Conservation (phyloP, 2,113 vertebrate species). For the Cyprinodon variegatus region DNA sequence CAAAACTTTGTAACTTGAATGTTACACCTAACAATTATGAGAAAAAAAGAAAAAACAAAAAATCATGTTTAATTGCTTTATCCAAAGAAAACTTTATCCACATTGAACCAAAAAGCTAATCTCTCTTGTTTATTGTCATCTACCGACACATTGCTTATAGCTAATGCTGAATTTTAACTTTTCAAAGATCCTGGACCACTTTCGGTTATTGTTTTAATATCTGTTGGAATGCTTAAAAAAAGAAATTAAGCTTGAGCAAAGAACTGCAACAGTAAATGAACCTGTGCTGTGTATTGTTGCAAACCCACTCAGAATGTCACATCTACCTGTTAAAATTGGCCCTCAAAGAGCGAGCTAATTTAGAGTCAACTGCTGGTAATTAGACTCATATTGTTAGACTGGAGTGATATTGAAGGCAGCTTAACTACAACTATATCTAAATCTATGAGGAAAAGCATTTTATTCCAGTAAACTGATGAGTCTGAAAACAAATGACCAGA, state of each 20-base stretch:
- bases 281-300: conserved; percentile 30
- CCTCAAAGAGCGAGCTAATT: conserved; percentile 25
- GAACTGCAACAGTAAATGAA: conserved; percentile 17
- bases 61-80: neutral
- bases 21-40: neutral
- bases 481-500: neutral
- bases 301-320: conserved; percentile 64
- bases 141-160: neutral
- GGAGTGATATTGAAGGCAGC: conserved; percentile 25
- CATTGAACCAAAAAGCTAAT: neutral
- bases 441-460: neutral
- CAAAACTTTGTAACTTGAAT: neutral
- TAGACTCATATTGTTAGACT: conserved; percentile 66
- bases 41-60: neutral
- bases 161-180: neutral
- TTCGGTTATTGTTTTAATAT: neutral
- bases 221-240: neutral
- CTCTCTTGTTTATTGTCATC: rapidly evolving
- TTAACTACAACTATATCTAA: neutral
- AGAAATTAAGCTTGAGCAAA: neutral
- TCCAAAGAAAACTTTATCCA: neutral
- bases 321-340: conserved; percentile 54
- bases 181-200: neutral
- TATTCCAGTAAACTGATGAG: neutral
- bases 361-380: conserved; percentile 52